Conservation (phyloP, 2,113 vertebrate species). For the Halichoerus grypus region DNA sequence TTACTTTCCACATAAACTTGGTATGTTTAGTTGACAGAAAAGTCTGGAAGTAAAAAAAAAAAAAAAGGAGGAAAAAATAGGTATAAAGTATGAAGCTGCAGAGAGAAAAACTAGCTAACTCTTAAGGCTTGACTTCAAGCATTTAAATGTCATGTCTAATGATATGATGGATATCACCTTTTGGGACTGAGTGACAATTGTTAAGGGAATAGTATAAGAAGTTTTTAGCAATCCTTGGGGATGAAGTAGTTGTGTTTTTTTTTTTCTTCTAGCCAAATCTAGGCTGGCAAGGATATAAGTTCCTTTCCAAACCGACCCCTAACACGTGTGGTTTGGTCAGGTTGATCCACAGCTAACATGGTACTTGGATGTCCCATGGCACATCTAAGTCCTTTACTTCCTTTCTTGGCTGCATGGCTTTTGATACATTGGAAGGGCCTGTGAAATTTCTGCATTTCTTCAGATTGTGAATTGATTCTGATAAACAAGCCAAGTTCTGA, state of each 20-base stretch:
- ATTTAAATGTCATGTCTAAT: conserved; percentile 7
- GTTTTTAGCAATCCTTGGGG: background rate
- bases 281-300: background rate
- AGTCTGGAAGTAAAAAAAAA: background rate
- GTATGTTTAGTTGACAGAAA: background rate
- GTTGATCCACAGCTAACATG: background rate
- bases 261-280: background rate
- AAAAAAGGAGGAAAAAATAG: background rate
- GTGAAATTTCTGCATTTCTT: background rate
- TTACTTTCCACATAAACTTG: background rate
- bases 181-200: background rate
- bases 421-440: background rate
- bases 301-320: background rate
- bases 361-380: background rate
- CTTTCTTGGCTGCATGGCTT: background rate
- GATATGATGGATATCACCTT: background rate
- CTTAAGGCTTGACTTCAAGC: background rate
- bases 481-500: background rate
- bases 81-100: background rate
- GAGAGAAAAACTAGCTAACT: background rate
- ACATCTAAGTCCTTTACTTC: background rate
- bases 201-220: background rate
- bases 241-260: background rate
- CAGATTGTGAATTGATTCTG: background rate
- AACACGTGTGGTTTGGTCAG: background rate